Evolutionary conservation across 2,888 invertebrate species (phyloP).

Genomic region (Synergus itoensis): DNA sequence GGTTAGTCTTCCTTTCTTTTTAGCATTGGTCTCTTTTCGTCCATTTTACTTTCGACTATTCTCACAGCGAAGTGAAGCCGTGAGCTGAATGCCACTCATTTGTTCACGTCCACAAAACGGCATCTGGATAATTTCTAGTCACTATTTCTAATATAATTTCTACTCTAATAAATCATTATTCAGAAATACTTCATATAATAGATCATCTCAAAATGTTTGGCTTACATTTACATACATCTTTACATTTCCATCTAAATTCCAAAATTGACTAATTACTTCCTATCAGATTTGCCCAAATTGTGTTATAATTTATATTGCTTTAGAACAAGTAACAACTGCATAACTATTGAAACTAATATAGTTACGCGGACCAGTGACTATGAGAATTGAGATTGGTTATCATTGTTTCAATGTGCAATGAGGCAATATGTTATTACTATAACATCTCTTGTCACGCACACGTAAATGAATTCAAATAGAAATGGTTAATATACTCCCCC

Average conservation of each 20-base stretch:
- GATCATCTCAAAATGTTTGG: no score
- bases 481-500: slow-evolving; percentile 32
- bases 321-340: not conserved
- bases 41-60: slow-evolving; percentile 37
- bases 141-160: slow-evolving; percentile 45
- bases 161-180: no score
- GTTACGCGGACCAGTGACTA: slow-evolving; percentile 26
- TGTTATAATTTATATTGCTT: slow-evolving; percentile 16
- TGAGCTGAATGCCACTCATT: slow-evolving; percentile 59
- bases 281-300: no score
- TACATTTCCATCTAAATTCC: no score
- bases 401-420: slow-evolving; percentile 21
- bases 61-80: slow-evolving; percentile 24
- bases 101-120: slow-evolving; percentile 58
- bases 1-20: not conserved
- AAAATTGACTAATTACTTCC: no score
- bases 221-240: no score
- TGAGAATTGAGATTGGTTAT: slow-evolving; percentile 26
- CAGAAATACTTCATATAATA: no score
- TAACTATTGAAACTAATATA: not conserved
- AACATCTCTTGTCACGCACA: not conserved
- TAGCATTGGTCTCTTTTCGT: slow-evolving; percentile 8
- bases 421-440: slow-evolving; percentile 20
- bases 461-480: slow-evolving; percentile 26
- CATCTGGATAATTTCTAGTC: slow-evolving; percentile 62